Conservation (phyloP, 2,888 invertebrate species). For the Ptilodon capucinus region DNA sequence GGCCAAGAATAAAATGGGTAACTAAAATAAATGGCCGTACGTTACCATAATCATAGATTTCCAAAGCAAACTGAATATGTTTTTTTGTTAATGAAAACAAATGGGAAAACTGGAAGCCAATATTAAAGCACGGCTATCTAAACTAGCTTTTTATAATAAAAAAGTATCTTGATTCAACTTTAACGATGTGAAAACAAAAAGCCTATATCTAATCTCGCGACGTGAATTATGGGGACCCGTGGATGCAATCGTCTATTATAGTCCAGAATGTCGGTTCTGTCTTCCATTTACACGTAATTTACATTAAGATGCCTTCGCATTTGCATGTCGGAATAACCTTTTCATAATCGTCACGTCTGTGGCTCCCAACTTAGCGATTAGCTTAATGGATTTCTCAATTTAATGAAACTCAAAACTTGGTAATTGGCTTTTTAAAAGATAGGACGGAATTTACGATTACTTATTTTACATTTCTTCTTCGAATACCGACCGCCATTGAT, state of each 20-base stretch:
- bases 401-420: conserved; percentile 71
- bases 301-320: conserved; percentile 71
- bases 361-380: conserved; percentile 71
- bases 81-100: conserved; percentile 66
- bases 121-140: conserved; percentile 40
- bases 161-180: conserved; percentile 36
- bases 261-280: conserved; percentile 58
- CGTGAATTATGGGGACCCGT: conserved; percentile 65
- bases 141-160: conserved; percentile 40
- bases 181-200: conserved; percentile 59
- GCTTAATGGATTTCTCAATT: conserved; percentile 77
- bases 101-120: conserved; percentile 56
- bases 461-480: conserved; percentile 41
- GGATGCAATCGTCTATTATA: conserved; percentile 57
- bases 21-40: conserved; percentile 75
- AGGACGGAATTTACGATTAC: conserved; percentile 60
- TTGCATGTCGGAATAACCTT: conserved; percentile 74
- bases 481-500: conserved; percentile 7
- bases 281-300: conserved; percentile 73
- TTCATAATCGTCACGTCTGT: conserved; percentile 74
- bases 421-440: conserved; percentile 73
- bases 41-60: conserved; percentile 74
- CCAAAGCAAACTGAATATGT: conserved; percentile 53
- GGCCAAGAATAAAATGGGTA: conserved; percentile 79
- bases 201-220: conserved; percentile 61